Percentiles rank a stretch among this genome's conserved stretches.
These are phyloP conservation scores for Arctocebus calabarensis DNA, from an alignment of 2,797 vertebrate species.

Conservation along the genomic window DNA sequence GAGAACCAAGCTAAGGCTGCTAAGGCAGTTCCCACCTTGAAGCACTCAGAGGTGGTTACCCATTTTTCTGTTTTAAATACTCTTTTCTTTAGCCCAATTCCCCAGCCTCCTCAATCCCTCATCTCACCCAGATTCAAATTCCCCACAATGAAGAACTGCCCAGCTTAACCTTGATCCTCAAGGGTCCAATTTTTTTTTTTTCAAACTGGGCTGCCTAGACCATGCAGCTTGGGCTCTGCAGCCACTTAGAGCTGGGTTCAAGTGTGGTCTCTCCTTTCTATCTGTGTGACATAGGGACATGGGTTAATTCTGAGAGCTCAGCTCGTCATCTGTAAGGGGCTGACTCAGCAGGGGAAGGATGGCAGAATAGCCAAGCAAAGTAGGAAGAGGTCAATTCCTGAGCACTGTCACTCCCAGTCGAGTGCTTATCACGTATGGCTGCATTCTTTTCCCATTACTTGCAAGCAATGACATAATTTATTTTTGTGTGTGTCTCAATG, in stretches of 20 bases:
- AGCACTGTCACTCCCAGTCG: no score
- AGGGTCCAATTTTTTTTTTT: background rate
- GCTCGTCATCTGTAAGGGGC: background rate
- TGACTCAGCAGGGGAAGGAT: background rate
- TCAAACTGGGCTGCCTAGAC: background rate
- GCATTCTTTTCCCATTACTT: background rate
- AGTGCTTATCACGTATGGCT: background rate
- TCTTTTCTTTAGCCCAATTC: background rate
- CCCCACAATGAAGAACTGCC: background rate
- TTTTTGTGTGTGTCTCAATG: background rate
- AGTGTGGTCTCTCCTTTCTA: background rate
- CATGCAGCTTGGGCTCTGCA: accelerated
- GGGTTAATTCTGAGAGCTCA: background rate
- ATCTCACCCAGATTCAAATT: background rate
- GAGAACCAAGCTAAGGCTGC: background rate
- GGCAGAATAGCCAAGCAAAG: background rate
- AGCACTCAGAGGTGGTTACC: background rate
- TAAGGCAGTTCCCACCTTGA: background rate
- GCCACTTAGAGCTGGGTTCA: background rate
- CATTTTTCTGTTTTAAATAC: background rate
- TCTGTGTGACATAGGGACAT: background rate
- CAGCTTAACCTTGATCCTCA: background rate
- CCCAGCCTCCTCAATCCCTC: background rate
- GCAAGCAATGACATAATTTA: background rate
- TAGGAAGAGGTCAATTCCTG: background rate